Evolutionary conservation across 2,113 vertebrate species (phyloP).

Genomic region (Regulus satrapa): DNA sequence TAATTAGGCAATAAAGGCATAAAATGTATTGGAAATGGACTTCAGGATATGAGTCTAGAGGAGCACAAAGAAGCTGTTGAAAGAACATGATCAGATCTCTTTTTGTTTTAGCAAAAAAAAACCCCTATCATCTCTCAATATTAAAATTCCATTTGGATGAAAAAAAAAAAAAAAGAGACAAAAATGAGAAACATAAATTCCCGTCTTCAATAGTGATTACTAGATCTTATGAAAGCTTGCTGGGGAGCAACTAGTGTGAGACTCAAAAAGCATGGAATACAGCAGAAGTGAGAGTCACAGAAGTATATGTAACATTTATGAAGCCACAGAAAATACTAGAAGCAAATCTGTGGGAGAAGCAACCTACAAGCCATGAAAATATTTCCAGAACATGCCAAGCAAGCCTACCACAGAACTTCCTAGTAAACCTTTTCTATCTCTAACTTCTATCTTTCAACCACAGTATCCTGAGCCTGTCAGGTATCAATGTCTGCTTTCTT

Average conservation of each 20-base stretch:
- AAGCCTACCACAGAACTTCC: not conserved
- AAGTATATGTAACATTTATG: not conserved
- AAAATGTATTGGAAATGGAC: not conserved
- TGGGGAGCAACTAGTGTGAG: not conserved
- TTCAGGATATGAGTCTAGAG: not conserved
- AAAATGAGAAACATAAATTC: not conserved
- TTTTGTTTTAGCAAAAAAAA: not conserved
- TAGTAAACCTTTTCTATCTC: not conserved
- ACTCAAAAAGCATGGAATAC: not conserved
- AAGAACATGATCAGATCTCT: not conserved
- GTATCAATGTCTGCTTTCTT: not conserved
- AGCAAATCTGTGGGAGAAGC: not conserved
- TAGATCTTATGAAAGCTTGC: not conserved
- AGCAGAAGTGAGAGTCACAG: not conserved
- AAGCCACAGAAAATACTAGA: not conserved
- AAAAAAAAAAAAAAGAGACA: not conserved
- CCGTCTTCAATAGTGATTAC: not conserved
- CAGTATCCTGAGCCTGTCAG: not conserved
- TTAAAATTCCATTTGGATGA: not conserved
- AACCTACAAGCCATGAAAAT: not conserved
- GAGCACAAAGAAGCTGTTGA: not conserved
- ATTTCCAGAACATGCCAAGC: not conserved
- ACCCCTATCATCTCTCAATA: fast-evolving
- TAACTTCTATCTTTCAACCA: not conserved
- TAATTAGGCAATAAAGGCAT: not conserved